Conservation (phyloP, 2,888 invertebrate genomes). For the Aphodius granarius region DNA sequence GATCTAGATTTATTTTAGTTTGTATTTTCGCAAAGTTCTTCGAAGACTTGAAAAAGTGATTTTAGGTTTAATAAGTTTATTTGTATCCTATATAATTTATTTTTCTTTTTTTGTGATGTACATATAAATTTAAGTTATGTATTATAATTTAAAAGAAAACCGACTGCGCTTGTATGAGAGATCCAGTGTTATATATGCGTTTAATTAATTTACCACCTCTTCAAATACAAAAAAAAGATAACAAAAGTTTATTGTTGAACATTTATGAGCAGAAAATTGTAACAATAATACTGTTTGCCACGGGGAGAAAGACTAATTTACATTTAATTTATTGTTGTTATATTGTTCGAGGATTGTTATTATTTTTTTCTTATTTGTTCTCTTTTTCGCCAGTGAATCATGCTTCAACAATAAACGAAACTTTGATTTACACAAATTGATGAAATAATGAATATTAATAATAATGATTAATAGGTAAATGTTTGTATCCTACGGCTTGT, state of each 20-base stretch:
- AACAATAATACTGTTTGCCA: neutral
- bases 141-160: constrained; percentile 23
- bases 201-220: constrained; percentile 14
- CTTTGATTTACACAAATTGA: constrained; percentile 44
- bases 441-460: constrained; percentile 56
- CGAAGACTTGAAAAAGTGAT: constrained; percentile 52
- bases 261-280: constrained; percentile 8
- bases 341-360: neutral
- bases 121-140: constrained; percentile 43
- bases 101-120: constrained; percentile 49
- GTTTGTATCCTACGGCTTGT: constrained; percentile 58
- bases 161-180: constrained; percentile 49
- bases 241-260: constrained; percentile 30
- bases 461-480: constrained; percentile 58
- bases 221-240: constrained; percentile 20
- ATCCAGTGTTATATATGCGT: constrained; percentile 32
- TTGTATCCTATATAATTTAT: constrained; percentile 33
- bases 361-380: constrained; percentile 6
- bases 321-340: constrained; percentile 15
- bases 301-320: constrained; percentile 8
- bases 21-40: neutral
- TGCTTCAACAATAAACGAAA: constrained; percentile 44
- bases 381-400: constrained; percentile 26
- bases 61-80: constrained; percentile 47
- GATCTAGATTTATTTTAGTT: constrained; percentile 8